phyloP scores from a whole-genome alignment of 2,113 vertebrate species.

The Bubo blakistoni region DNA sequence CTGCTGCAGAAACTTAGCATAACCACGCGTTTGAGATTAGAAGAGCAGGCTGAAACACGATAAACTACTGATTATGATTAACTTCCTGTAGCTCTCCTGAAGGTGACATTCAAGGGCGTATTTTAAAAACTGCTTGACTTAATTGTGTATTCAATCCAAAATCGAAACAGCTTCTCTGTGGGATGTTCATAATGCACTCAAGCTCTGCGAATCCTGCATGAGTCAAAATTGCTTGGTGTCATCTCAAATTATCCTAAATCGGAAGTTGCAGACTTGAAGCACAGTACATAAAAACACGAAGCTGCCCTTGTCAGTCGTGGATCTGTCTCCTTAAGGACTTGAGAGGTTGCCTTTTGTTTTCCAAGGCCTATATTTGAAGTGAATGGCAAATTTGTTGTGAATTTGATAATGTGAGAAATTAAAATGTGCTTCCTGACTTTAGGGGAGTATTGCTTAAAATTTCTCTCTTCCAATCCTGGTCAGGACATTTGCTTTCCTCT shows the following conservation, averaged over 20 bases:
- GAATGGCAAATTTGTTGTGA: not conserved
- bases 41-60: not conserved
- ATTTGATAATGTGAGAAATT: not conserved
- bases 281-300: rapidly evolving
- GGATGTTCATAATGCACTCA: not conserved
- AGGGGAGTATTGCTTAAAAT: not conserved
- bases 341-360: not conserved
- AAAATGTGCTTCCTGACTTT: not conserved
- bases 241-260: not conserved
- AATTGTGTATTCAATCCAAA: not conserved
- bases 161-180: conserved; percentile 36
- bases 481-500: not conserved
- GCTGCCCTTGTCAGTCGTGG: not conserved
- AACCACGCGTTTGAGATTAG: not conserved
- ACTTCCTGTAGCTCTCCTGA: conserved; percentile 14
- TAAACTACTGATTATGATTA: not conserved
- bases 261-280: not conserved
- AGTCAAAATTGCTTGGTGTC: conserved; percentile 24
- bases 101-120: conserved; percentile 3
- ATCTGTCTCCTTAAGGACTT: not conserved
- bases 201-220: not conserved
- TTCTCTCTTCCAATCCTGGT: not conserved
- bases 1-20: not conserved
- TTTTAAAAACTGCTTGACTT: not conserved
- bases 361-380: not conserved